phyloP scores from a whole-genome alignment of 2,888 invertebrate genomes.

The Alcis repandata region DNA sequence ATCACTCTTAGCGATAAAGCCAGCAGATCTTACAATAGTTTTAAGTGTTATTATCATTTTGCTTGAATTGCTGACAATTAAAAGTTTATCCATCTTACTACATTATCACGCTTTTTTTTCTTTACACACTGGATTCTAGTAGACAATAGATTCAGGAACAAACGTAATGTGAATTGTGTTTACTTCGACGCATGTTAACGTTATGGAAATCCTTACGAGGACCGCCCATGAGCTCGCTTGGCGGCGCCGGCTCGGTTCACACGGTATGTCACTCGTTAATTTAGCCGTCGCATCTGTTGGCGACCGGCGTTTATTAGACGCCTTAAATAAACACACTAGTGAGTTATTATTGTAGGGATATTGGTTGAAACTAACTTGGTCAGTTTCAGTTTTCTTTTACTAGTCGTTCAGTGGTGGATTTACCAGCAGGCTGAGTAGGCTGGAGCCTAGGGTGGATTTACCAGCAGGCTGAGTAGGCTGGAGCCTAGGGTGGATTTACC shows the following conservation, averaged over 20 bases:
- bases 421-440: too few species aligned
- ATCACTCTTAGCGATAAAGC: too few species aligned
- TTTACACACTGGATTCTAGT: too few species aligned
- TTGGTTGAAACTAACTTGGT: neutral
- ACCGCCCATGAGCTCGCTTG: slow-evolving; percentile 37
- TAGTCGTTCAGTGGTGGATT: too few species aligned
- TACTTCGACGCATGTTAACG: neutral
- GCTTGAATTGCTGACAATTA: too few species aligned
- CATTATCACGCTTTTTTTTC: too few species aligned
- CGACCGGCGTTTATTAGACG: slow-evolving; percentile 24
- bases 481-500: too few species aligned
- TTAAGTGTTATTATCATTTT: too few species aligned
- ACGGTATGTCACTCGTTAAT: slow-evolving; percentile 62
- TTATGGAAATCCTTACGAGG: neutral
- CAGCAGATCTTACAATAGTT: too few species aligned
- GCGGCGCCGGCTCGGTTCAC: slow-evolving; percentile 55
- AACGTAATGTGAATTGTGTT: neutral
- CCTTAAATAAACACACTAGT: slow-evolving; percentile 20
- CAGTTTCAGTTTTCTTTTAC: neutral
- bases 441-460: too few species aligned
- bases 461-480: too few species aligned
- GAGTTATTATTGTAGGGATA: slow-evolving; percentile 2
- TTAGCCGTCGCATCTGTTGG: slow-evolving; percentile 50
- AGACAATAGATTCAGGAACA: neutral
- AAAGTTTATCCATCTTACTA: too few species aligned